phyloP scores from a whole-genome alignment of 2,113 vertebrate species.

The Peromyscus leucopus region DNA sequence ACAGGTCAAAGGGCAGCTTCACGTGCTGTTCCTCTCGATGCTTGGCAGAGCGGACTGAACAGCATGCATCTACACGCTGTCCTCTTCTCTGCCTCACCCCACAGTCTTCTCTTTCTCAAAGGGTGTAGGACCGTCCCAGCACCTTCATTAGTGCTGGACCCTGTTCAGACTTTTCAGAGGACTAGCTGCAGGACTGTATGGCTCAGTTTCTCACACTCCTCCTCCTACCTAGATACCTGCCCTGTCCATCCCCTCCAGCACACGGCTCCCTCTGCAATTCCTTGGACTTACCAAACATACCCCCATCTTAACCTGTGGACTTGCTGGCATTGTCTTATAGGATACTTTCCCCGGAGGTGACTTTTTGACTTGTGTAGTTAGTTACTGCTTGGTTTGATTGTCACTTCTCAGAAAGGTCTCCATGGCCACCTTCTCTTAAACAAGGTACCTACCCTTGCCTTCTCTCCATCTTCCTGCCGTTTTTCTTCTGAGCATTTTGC shows the following conservation, averaged over 20 bases:
- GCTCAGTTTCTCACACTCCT: neutral
- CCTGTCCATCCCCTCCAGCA: neutral
- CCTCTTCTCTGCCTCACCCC: neutral
- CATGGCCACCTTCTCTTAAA: neutral
- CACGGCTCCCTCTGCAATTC: neutral
- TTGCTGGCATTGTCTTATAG: neutral
- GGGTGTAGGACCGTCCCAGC: neutral
- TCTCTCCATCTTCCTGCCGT: neutral
- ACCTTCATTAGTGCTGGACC: accelerated
- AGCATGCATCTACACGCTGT: accelerated
- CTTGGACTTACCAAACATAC: too few relatives aligned
- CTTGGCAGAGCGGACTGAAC: neutral
- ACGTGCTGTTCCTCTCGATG: neutral
- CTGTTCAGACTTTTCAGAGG: neutral
- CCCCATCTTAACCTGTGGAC: neutral
- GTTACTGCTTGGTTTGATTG: neutral
- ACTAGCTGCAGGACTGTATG: accelerated
- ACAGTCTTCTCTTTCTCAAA: neutral
- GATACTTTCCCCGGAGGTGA: neutral
- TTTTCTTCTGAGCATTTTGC: neutral
- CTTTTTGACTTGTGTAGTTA: neutral
- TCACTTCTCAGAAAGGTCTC: neutral
- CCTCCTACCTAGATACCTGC: neutral
- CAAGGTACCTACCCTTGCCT: too few relatives aligned
- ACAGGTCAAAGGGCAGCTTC: neutral